phyloP scores from a whole-genome alignment of 1,140 invertebrate species.

The Linepithema humile region DNA sequence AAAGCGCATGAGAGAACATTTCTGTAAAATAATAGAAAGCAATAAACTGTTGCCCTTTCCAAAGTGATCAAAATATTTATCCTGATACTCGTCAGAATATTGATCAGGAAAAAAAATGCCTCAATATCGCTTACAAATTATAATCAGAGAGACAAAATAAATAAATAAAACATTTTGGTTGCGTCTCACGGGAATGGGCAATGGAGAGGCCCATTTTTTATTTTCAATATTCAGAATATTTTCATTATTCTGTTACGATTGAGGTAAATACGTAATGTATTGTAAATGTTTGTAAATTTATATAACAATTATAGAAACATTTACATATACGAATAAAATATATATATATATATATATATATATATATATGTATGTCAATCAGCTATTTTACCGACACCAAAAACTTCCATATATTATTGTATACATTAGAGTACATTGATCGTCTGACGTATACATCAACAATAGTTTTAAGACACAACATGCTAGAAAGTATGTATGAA shows the following conservation, averaged over 20 bases:
- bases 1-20: neutral
- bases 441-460: too few species aligned
- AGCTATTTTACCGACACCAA: too few species aligned
- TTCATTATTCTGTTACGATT: too few species aligned
- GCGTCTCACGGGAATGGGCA: neutral
- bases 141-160: too few species aligned
- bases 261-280: too few species aligned
- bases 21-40: neutral
- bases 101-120: neutral
- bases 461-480: too few species aligned
- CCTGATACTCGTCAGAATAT: neutral
- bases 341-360: too few species aligned
- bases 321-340: neutral
- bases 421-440: too few species aligned
- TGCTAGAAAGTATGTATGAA: too few species aligned
- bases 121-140: neutral
- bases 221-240: neutral
- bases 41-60: neutral
- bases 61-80: neutral
- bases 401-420: too few species aligned
- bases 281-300: too few species aligned
- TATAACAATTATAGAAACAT: neutral
- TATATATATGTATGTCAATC: too few species aligned
- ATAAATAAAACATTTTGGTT: neutral
- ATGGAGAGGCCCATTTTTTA: neutral